phyloP scores from a whole-genome alignment of 1,140 invertebrate species.

The Limonius californicus region DNA sequence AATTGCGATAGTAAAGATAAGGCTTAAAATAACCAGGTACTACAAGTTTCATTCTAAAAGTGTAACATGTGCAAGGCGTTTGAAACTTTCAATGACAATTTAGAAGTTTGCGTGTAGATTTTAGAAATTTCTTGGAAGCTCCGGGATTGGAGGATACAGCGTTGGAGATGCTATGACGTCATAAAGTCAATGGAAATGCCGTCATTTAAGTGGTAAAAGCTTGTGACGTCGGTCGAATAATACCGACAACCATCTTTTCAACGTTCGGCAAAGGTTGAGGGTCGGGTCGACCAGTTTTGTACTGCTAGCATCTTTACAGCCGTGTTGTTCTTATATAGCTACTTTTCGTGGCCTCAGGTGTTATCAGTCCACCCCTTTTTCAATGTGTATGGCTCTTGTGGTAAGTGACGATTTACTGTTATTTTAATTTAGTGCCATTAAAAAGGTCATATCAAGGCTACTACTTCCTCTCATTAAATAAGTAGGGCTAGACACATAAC shows the following conservation, averaged over 20 bases:
- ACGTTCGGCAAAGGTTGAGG: neutral
- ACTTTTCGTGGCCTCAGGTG: conserved; percentile 38
- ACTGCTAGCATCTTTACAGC: conserved; percentile 3
- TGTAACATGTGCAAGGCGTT: too few species aligned
- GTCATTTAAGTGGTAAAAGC: neutral
- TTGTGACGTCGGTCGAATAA: neutral
- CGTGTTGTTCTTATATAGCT: conserved; percentile 4
- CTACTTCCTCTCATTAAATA: neutral
- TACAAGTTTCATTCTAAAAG: too few species aligned
- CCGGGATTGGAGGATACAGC: too few species aligned
- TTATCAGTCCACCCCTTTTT: conserved; percentile 51
- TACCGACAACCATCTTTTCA: neutral
- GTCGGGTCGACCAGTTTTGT: conserved; percentile 7
- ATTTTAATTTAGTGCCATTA: conserved; percentile 20
- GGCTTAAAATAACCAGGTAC: too few species aligned
- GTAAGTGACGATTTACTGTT: conserved; percentile 45
- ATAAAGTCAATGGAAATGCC: conserved; percentile 1
- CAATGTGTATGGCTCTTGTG: conserved; percentile 63
- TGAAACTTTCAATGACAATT: too few species aligned
- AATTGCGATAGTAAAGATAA: too few species aligned
- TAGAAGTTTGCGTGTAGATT: too few species aligned
- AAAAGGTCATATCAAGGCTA: neutral
- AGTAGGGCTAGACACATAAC: neutral
- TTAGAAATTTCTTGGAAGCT: too few species aligned
- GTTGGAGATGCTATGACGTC: neutral